phyloP scores from a whole-genome alignment of 2,113 vertebrate genomes.

The Phaethon lepturus region DNA sequence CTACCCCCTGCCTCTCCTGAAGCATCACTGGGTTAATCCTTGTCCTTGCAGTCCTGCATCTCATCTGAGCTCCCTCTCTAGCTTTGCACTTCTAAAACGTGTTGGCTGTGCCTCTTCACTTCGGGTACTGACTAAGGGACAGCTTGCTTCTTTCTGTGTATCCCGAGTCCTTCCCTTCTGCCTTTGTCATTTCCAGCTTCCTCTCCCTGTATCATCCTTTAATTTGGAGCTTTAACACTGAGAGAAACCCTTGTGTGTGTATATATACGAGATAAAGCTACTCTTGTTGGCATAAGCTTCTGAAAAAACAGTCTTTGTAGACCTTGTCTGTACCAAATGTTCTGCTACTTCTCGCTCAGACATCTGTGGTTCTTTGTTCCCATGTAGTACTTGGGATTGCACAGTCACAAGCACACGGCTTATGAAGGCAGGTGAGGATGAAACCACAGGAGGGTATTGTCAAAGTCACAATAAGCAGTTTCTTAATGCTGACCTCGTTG shows the following conservation, averaged over 20 bases:
- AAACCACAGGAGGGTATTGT: conserved; percentile 32
- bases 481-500: conserved; percentile 31
- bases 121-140: neutral
- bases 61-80: neutral
- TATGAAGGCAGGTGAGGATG: conserved; percentile 27
- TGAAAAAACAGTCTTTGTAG: conserved; percentile 57
- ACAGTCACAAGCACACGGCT: neutral
- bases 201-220: neutral
- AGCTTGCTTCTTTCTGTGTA: neutral
- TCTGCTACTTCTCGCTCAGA: conserved; percentile 2
- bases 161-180: neutral
- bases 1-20: neutral
- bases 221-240: neutral
- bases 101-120: neutral
- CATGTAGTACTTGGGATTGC: conserved; percentile 13
- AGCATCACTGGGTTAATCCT: fast-evolving
- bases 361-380: conserved; percentile 37
- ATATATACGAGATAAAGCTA: neutral
- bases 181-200: neutral
- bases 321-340: conserved; percentile 13
- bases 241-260: neutral
- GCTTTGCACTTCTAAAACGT: neutral
- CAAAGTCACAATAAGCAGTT: conserved; percentile 24
- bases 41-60: neutral
- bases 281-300: neutral